Base-by-base conservation (phyloP, 2,888 invertebrate species). In the Nezara viridula region DNA sequence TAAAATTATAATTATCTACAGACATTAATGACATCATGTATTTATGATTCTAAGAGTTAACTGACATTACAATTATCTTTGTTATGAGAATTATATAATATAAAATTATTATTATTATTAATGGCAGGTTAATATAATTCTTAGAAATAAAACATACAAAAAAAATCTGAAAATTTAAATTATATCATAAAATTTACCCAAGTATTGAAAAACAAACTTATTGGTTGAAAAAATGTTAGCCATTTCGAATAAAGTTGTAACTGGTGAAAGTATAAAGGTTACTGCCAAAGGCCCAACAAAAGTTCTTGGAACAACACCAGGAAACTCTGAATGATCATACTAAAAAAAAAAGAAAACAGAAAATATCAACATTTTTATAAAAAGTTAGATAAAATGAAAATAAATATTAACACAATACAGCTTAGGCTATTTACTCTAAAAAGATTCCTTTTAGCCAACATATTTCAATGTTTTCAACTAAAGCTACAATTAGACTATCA, bases 241-340 rank as follows among this genome's bases (percentile, higher is more conserved):
- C 91, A 95, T 93, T 93, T 96, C 94, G 91, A 96, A 94, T 90
- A 96, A 91, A 90, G 94, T 93, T 90, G 96, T 95, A 92, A 97
- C 93, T 32, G 99, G 99, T 89, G 96, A 95, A 9, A 98, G 95
- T 81, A 98, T 91, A 85, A 95, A 93, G 0, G 98, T 96, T 91
- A 99, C 94, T 90, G 96, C 93, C 44, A 99, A 93, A 52, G 99
- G 97, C 40, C 99, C 99, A 90, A 99, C 93, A 93, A 99, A 99
- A 49, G 98, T 97, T 91, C 99, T 95, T 88, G 99, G 99, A 90
- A 99, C 99, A 90, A 99, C 99, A 90, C 99, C 97, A 92, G 99
- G 98, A 94, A 98, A 99, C 92, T 98, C 97, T 93, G 97, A 95
- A 94, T 99, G 99, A 93, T 99, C 99, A 93, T 99, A 99, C 98